Evolutionary conservation across 2,797 vertebrate species (phyloP), one percentile per base, ranked within the genome.

Genomic region (Columba guinea): DNA sequence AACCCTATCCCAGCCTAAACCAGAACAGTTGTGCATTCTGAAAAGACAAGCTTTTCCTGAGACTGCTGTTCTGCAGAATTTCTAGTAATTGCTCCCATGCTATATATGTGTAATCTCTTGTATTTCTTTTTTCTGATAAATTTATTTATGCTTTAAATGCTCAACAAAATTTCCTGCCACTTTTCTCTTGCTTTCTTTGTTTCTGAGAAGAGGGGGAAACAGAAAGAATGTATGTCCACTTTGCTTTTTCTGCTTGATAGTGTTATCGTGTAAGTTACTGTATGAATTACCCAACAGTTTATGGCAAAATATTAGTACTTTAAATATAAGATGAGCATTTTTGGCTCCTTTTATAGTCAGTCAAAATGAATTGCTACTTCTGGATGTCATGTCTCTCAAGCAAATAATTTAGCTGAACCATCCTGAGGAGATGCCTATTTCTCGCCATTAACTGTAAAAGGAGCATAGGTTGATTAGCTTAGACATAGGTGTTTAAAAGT

Each of bases 141-240:
- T 51, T 67, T 84, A 18, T 59, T 69, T 80, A 22, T 23, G 4
- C 10, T 67, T 60, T 15, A 44, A 32, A 68, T 77, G 1, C 12
- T 55, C 4, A 30, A 13, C 5, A 84, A 64, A 67, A 92, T 59
- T 5, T 75, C 30, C 16, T 90, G 14, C 5, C 18, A 59, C 14
- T 90, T 90, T 60, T 70, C 18, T 41, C 24, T 16, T 44, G 5
- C 7, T n/a, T 74, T 11, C 39, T 59, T 51, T 65, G 16, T 55
- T 91, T 91, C 34, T 60, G 35, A 62, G 27, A 4, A 26, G 32
- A 73, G 5, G 10, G 3, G 2, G 1, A 20, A 68, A 59, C 35
- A 75, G 2, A 56, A 1, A 59, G 8, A 53, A 92, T 59, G 34
- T 11, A 30, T 21, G 10, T 9, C n/a, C 0, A 1, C 13, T 71